Evolutionary conservation across 2,888 invertebrate genomes (phyloP).

Genomic region (Calliopum simillimum): DNA sequence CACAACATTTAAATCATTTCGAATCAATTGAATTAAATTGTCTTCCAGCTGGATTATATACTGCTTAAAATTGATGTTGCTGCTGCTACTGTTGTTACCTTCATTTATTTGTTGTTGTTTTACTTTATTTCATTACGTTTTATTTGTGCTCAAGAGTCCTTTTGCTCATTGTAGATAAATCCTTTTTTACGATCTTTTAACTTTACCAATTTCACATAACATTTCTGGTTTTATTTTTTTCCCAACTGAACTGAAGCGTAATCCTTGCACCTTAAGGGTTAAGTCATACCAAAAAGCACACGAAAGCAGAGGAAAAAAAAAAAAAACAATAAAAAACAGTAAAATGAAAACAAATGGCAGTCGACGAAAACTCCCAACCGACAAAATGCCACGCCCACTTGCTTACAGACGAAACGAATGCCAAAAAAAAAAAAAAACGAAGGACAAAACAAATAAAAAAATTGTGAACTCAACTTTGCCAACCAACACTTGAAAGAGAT

Average conservation of each 20-base stretch:
- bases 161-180: conserved; percentile 26
- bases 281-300: neutral
- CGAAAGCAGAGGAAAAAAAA: neutral
- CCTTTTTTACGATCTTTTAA: conserved; percentile 44
- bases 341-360: conserved; percentile 9
- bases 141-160: conserved; percentile 11
- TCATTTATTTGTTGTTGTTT: neutral
- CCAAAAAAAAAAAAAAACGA: conserved; percentile 28
- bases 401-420: neutral
- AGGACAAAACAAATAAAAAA: conserved; percentile 32
- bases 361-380: neutral
- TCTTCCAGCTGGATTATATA: conserved; percentile 48
- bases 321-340: conserved; percentile 31
- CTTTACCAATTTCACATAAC: conserved; percentile 39
- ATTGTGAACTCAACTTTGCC: conserved; percentile 1
- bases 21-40: conserved; percentile 57
- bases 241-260: conserved; percentile 14
- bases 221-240: neutral
- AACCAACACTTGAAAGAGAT: conserved; percentile 43
- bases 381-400: neutral
- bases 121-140: conserved; percentile 8
- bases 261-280: conserved; percentile 11
- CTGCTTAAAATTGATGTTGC: conserved; percentile 23
- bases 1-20: conserved; percentile 55
- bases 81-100: neutral